Evolutionary conservation across 2,888 invertebrate genomes (phyloP), one percentile per base, ranked within the genome.

Genomic region (Scrobipalpa atriplicella): DNA sequence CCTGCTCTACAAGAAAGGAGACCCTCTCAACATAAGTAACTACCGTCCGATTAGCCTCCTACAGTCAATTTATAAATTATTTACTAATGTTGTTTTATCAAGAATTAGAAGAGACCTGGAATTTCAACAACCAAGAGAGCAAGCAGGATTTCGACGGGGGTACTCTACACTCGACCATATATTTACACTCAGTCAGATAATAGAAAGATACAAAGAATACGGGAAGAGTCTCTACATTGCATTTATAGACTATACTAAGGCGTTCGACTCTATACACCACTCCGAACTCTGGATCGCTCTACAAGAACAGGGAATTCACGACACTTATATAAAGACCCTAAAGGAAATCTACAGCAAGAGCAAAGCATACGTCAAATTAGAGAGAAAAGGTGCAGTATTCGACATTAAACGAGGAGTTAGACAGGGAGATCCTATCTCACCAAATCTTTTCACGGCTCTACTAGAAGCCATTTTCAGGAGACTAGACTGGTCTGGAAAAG

Each of bases 241-340:
- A 0, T 72, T 72, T 52, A 56, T 72, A 1, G 72, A 70, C 56
- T 72, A 67, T 47, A 60, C 19, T 9, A 72, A 72, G 69, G n/a
- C 69, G 0, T 72, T 70, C n/a, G 69, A 72, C 36, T 66, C 71
- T 0, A 11, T 75, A 10, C 63, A 66, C 39, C 73, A 75, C 51
- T 29, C 38, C 0, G 18, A 38, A 10, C 19, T 61, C 3, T 61
- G 18, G 47, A 21, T 8, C 11, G 13, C 47, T 7, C 29, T 51
- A 11, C 29, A 51, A 7, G 29, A 51, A 21, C 51, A 51, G 19
- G 29, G 21, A 13, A 21, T 51, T 8, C 1, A 47, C 8, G 2
- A 56, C 2, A 21, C 1, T 11, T 29, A 47, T 21, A n/a, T 47
- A 51, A 21, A 43, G 1, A 19, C 21, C 2, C 21, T 21, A 3